These are phyloP conservation scores for Trypoxylon attenuatum DNA, from an alignment of 2,888 invertebrate genomes.

Conservation along the genomic window DNA sequence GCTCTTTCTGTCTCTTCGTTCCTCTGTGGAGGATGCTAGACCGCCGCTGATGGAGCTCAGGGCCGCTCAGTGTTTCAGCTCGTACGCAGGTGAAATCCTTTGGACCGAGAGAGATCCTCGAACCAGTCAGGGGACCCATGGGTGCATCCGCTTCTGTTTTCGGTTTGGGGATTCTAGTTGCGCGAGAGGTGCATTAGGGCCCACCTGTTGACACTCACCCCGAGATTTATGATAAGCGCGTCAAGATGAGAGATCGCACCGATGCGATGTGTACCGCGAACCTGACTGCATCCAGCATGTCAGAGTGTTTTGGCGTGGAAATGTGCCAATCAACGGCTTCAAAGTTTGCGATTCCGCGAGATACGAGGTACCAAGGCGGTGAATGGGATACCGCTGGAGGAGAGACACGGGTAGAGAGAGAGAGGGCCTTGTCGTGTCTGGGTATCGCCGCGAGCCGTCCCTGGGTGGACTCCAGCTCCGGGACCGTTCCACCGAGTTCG, in stretches of 20 bases:
- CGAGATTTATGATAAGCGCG: not conserved
- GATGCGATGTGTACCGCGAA: not conserved
- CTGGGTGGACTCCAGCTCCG: constrained; percentile 51
- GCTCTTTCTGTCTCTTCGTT: constrained; percentile 41
- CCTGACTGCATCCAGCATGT: not conserved
- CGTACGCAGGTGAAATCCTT: constrained; percentile 28
- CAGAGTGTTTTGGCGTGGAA: no score
- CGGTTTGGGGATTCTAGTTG: not conserved
- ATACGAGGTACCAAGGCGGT: constrained; percentile 7
- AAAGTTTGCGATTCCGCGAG: not conserved
- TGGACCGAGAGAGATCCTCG: no score
- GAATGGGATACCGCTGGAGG: constrained; percentile 1
- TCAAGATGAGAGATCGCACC: not conserved
- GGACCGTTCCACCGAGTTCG: constrained; percentile 68
- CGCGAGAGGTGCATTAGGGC: not conserved
- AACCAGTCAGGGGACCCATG: not conserved
- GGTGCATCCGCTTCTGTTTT: not conserved
- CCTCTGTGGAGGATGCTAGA: constrained; percentile 51
- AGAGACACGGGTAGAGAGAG: constrained; percentile 14
- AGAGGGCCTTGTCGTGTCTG: constrained; percentile 27
- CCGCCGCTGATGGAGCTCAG: constrained; percentile 43
- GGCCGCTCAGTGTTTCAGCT: constrained; percentile 42
- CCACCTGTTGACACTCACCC: not conserved
- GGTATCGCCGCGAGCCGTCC: constrained; percentile 50
- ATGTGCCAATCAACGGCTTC: not conserved